Base-by-base conservation (phyloP, 2,888 invertebrate genomes). In the Euplexia lucipara region DNA sequence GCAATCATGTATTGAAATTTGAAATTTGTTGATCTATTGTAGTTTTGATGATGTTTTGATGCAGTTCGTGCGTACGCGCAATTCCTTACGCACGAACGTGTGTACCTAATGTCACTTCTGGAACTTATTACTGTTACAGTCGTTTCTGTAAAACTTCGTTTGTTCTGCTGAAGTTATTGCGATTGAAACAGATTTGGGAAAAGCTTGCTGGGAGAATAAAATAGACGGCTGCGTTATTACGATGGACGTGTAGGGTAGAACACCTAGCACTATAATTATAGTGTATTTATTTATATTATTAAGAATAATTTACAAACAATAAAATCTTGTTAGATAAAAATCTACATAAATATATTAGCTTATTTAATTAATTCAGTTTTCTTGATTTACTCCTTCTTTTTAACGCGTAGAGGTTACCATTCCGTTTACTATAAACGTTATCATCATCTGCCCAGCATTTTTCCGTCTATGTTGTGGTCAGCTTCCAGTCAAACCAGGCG, bases 1-100 rank as follows among this genome's bases (percentile, higher is more conserved):
- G 67, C 66, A 80, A 80, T 57, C 16, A 59, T 45, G 58, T 65
- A 78, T 78, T 70, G 65, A 66, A 70, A 65, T 49, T 59, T 70
- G 65, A 66, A 70, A 63, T 49, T 59, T 18, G 59, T 58, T n/a
- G 60, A 71, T 78, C 70, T 41, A 76, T 75, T 72, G 75, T 75
- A n/a, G 51, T 61, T 78, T 65, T 18, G 68, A 65, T 69, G 75
- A 65, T 63, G 58, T 53, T 70, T 48, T 44, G 71, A 57, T 72
- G 70, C 48, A 47, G 59, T 52, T 67, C 68, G 64, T 68, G 78
- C 67, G 64, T 65, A 49, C 34, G 26, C 44, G 44, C 65, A 18
- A 44, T 63, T 65, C 37, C 14, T 52, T 51, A 64, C 65, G 71
- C 75, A 77, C 66, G 70, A 57, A 37, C 16, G 22, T 44, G 44